Base-by-base conservation (phyloP, 2,797 vertebrate species). In the Sylvia borin region DNA sequence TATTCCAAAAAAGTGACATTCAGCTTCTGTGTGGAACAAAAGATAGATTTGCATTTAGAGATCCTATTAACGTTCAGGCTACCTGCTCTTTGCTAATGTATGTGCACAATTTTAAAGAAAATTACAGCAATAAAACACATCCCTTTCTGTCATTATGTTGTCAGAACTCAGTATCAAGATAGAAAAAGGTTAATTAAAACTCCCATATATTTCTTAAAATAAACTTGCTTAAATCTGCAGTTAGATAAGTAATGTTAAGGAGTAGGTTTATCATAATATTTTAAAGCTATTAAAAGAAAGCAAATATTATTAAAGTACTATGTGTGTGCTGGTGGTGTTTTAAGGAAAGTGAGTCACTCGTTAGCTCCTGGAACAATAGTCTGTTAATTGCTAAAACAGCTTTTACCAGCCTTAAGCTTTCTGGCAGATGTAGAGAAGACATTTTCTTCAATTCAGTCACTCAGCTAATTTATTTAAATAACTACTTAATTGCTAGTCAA, bases 371-470 rank as follows among this genome's bases (percentile, higher is more conserved):
- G 82, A 95, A 94, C 87, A 91, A 89, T 85, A 71, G 53, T 48
- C 79, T 80, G 61, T 67, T 95, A 93, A 95, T 96, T 93, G 79
- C 82, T 92, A 93, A 92, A 90, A 47, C 70, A 83, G 85, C 62
- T 94, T 77, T 93, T 88, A 90, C 64, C 76, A 92, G n/a, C 78
- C 45, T 73, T 64, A 91, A 94, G 71, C 50, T 88, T 93, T 93
- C 75, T 93, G 75, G 82, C 74, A 94, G 87, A 88, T 76, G 29
- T 32, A 85, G 58, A 66, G 51, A 70, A 71, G 80, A 62, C 20
- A 70, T 96, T 80, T 80, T 73, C 48, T 82, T 92, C 77, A 92
- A 11, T 86, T 89, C 67, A 87, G 57, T 74, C 57, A 45, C 34
- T 96, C 72, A 72, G 45, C 25, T 85, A 42, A 77, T 95, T 88